Base-by-base conservation (phyloP, 2,888 invertebrate genomes). In the Trissolcus brochymenae region DNA sequence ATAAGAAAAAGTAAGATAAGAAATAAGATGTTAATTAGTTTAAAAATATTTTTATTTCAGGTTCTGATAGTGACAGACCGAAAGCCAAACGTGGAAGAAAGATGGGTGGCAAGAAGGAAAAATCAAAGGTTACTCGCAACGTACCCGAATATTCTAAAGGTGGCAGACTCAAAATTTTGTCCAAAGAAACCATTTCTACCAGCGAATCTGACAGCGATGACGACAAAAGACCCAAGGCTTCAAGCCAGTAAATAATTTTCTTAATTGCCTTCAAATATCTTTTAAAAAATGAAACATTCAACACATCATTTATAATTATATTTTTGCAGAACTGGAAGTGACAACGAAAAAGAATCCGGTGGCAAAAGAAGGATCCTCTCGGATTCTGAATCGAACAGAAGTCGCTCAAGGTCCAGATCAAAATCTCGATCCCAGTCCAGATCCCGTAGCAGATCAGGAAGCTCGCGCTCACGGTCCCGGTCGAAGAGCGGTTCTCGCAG, bases 111-210 rank as follows among this genome's bases (percentile, higher is more conserved):
- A 87, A 81, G 74, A 88, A 84, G 79, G 85, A 83, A 25, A 86
- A 82, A 76, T 62, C 72, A 82, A 86, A 81, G 80, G 86, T 83
- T 68, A 84, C 49, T 84, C 87, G 83, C 73, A 84, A 55, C 84
- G 91, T 17, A 91, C 92, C 66, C 81, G 95, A 95, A 19, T 92
- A 95, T 68, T 92, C 95, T 7, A 97, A 96, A 89, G 96, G 97
- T 87, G 94, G 75, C 6, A 43, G 96, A 54, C 92, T 94, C 79
- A 94, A 96, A 85, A 95, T 98, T 86, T 94, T 97, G 0, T 98
- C 98, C 0, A 98, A 98, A 88, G 98, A 95, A 71, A 97, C 96
- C 0, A 98, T 98, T 81, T 98, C 98, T 0, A 97, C 97, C 0
- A 95, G 95, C 76, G 96, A 96, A 85, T 95, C 95, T 0, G 92